These are phyloP conservation scores for Drosophila pseudotalamancana DNA, from an alignment of 2,888 invertebrate species.

Conservation along the genomic window DNA sequence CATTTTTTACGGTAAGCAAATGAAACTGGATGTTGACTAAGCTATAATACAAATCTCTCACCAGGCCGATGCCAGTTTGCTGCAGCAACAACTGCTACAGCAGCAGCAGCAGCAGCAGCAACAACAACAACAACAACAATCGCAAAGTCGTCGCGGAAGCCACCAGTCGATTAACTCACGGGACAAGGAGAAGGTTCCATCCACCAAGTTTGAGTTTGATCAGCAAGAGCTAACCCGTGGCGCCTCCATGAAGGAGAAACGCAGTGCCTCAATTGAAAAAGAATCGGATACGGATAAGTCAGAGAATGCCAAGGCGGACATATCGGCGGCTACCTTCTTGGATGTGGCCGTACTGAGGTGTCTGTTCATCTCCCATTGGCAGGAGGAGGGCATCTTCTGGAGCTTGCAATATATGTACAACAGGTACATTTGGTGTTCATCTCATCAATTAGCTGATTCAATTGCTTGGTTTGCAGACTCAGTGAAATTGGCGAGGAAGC, in stretches of 20 bases:
- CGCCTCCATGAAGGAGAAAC: slow-evolving; percentile 82
- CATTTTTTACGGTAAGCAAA: slow-evolving; percentile 89
- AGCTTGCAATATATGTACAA: slow-evolving; percentile 96
- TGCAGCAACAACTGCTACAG: slow-evolving; percentile 90
- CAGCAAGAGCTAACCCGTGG: slow-evolving; percentile 83
- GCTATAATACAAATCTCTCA: too few species aligned
- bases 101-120: slow-evolving; percentile 87
- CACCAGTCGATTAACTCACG: slow-evolving; percentile 82
- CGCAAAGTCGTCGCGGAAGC: slow-evolving; percentile 83
- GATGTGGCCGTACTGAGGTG: slow-evolving; percentile 98
- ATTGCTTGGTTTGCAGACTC: slow-evolving; percentile 85
- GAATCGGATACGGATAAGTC: slow-evolving; percentile 89
- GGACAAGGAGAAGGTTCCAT: slow-evolving; percentile 79
- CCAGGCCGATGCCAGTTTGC: slow-evolving; percentile 91
- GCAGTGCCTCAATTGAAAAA: slow-evolving; percentile 89
- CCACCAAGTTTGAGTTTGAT: slow-evolving; percentile 84
- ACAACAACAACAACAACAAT: slow-evolving; percentile 86
- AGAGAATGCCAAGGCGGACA: slow-evolving; percentile 85
- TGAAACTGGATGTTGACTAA: too few species aligned
- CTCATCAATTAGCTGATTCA: not conserved
- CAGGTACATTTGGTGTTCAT: slow-evolving; percentile 86
- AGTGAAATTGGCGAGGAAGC: slow-evolving; percentile 94
- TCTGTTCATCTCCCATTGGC: slow-evolving; percentile 98
- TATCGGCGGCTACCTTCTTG: slow-evolving; percentile 95
- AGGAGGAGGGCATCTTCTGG: slow-evolving; percentile 99